phyloP scores from a whole-genome alignment of 2,888 invertebrate genomes.

The Tetranychus truncatus region DNA sequence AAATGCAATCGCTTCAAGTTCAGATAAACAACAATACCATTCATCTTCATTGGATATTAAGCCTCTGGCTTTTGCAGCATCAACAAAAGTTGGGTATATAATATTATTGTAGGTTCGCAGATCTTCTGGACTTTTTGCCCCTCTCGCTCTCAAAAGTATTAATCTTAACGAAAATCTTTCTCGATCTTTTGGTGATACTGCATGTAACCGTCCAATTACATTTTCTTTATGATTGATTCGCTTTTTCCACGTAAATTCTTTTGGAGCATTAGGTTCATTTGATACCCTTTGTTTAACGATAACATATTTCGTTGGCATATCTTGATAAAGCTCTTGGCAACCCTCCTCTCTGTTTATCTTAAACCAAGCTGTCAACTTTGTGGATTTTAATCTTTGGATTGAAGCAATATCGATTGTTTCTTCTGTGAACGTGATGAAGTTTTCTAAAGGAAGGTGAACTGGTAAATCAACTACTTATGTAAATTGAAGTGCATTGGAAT shows the following conservation, averaged over 20 bases:
- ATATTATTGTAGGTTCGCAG: constrained; percentile 26
- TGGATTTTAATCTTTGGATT: constrained; percentile 10
- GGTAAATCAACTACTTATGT: constrained; percentile 30
- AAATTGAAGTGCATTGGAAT: constrained; percentile 29
- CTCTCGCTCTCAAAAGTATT: constrained; percentile 21
- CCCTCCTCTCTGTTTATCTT: constrained; percentile 18
- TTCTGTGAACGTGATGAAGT: constrained; percentile 24
- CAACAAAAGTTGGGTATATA: constrained; percentile 23
- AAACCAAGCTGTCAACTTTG: constrained; percentile 27
- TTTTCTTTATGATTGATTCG: neutral
- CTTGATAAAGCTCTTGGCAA: neutral
- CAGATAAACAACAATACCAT: constrained; percentile 26
- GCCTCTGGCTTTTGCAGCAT: constrained; percentile 23
- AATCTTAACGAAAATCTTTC: constrained; percentile 22
- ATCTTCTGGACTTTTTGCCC: constrained; percentile 25
- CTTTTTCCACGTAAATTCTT: constrained; percentile 13
- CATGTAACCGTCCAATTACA: constrained; percentile 17
- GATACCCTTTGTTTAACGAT: neutral
- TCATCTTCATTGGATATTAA: constrained; percentile 28
- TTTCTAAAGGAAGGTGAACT: constrained; percentile 30
- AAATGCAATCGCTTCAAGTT: constrained; percentile 21
- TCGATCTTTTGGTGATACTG: constrained; percentile 14
- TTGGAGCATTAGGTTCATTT: constrained; percentile 20
- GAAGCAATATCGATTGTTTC: constrained; percentile 22
- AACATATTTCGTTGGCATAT: constrained; percentile 7